Evolutionary conservation across 2,797 vertebrate genomes (phyloP).

Genomic region (Muscicapa striata): DNA sequence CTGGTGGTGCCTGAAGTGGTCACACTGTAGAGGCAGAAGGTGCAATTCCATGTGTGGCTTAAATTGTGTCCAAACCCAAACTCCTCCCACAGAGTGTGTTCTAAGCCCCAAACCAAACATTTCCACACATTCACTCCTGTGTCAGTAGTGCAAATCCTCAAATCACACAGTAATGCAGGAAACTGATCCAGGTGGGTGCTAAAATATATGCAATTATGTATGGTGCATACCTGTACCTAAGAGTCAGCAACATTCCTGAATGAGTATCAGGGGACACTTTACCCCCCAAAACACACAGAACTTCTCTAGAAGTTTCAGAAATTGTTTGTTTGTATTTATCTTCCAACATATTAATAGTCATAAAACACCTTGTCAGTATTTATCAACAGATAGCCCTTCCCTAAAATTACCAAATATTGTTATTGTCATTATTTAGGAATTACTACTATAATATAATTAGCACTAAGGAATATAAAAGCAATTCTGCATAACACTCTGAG

Average conservation of each 20-base stretch:
- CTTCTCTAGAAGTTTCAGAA: not conserved
- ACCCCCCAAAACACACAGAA: not conserved
- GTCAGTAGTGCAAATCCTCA: not conserved
- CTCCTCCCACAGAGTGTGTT: rapidly evolving
- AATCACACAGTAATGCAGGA: not conserved
- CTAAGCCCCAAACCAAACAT: not conserved
- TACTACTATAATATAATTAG: not conserved
- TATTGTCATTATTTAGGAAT: not conserved
- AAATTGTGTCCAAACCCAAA: not conserved
- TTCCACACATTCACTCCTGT: not conserved
- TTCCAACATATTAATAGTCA: not conserved
- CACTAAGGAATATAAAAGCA: not conserved
- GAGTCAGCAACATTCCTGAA: not conserved
- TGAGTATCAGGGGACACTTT: not conserved
- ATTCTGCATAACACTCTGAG: not conserved
- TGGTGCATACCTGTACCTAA: not conserved
- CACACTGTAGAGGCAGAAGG: not conserved
- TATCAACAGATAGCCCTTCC: not conserved
- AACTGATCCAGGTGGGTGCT: not conserved
- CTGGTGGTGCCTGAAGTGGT: not conserved
- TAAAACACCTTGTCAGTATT: not conserved
- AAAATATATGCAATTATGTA: not conserved
- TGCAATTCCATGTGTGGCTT: not conserved
- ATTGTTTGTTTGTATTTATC: not conserved
- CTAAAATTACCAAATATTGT: not conserved